Conservation (phyloP, 2,888 invertebrate genomes). For the Erpobdella octoculata region DNA sequence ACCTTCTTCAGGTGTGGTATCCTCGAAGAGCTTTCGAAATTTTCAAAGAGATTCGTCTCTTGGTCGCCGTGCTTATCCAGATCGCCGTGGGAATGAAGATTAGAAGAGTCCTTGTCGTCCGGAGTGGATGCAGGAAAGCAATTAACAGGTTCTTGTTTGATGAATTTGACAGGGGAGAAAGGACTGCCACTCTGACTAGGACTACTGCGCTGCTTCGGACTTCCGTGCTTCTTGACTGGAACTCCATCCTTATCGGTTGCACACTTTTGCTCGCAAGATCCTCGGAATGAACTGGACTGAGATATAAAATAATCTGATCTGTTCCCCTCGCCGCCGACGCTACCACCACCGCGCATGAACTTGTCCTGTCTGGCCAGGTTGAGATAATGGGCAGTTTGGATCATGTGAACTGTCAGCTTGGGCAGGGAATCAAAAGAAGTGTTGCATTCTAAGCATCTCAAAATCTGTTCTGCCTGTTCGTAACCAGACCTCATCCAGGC, state of each 20-base stretch:
- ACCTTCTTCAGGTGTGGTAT: slow-evolving; percentile 11
- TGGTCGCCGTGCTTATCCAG: background rate
- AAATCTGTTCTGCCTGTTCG: slow-evolving; percentile 88
- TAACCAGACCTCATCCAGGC: slow-evolving; percentile 90
- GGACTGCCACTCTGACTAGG: background rate
- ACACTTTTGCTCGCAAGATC: background rate
- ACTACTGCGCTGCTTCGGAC: slow-evolving; percentile 6
- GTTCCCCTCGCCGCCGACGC: background rate
- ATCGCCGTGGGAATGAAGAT: background rate
- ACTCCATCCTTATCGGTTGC: background rate
- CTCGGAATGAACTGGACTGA: background rate
- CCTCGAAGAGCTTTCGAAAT: background rate
- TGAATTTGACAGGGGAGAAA: background rate
- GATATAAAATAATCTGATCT: background rate
- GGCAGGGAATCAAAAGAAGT: slow-evolving; percentile 91
- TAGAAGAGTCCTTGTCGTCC: background rate
- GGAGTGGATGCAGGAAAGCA: background rate
- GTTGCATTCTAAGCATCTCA: slow-evolving; percentile 98
- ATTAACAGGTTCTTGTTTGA: slow-evolving; percentile 11
- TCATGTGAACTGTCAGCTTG: slow-evolving; percentile 97
- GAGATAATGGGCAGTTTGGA: slow-evolving; percentile 92
- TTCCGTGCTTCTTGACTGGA: background rate
- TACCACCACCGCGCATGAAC: background rate
- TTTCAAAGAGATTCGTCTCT: background rate
- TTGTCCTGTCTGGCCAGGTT: slow-evolving; percentile 75